Evolutionary conservation across 2,113 vertebrate species (phyloP).

Genomic region (Conger conger): DNA sequence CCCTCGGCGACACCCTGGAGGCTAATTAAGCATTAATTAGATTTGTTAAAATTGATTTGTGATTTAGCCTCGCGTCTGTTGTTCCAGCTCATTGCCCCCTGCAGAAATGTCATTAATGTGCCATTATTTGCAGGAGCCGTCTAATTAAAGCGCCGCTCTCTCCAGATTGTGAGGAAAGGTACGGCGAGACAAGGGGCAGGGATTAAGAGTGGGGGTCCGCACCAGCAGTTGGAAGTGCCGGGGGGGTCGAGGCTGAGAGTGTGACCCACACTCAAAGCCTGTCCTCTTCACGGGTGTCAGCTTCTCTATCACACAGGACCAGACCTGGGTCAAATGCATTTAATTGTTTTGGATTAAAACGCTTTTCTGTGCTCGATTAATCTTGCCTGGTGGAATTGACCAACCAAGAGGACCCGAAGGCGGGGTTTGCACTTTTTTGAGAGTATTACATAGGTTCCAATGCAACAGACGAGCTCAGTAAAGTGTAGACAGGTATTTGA

Average conservation of each 20-base stretch:
- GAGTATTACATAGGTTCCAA: no score
- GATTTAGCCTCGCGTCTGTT: constrained; percentile 74
- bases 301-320: neutral
- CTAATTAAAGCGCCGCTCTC: constrained; percentile 65
- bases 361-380: no score
- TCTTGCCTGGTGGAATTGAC: no score
- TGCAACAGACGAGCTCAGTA: no score
- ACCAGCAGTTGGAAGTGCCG: neutral
- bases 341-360: no score
- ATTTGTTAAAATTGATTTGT: constrained; percentile 84
- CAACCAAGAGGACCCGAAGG: no score
- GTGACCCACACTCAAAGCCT: neutral
- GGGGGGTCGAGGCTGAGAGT: neutral
- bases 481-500: no score
- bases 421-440: no score
- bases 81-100: constrained; percentile 76
- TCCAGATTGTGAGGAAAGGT: neutral
- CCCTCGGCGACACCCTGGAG: constrained; percentile 65
- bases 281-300: neutral
- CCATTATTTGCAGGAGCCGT: constrained; percentile 73
- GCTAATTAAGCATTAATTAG: constrained; percentile 83
- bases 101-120: constrained; percentile 78
- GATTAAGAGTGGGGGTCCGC: neutral
- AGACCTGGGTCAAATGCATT: no score
- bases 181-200: neutral